Percentiles rank a stretch among this genome's conserved stretches.
phyloP scores from a whole-genome alignment of 2,888 invertebrate species.

The Macrophya annulata region DNA sequence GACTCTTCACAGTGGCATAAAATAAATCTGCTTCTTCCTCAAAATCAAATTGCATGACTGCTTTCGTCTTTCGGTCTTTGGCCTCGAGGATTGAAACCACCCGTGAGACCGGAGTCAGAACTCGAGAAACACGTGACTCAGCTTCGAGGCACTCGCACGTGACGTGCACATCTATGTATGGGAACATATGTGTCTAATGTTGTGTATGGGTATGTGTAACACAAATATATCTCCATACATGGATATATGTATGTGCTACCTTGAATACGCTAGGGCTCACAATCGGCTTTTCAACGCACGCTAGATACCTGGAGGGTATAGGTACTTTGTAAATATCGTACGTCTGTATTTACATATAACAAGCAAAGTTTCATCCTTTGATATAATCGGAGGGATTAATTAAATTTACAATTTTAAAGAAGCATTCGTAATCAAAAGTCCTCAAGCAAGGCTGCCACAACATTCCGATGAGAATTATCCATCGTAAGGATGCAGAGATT shows the following conservation, averaged over 20 bases:
- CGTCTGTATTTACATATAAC: conserved; percentile 7
- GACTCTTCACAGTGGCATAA: neutral
- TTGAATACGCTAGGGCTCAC: neutral
- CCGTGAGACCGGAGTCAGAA: conserved; percentile 44
- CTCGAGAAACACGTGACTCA: conserved; percentile 50
- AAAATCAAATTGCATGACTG: conserved; percentile 36
- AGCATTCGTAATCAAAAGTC: neutral
- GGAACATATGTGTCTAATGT: conserved; percentile 20
- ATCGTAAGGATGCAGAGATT: neutral
- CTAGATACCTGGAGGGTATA: neutral
- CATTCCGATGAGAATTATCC: neutral
- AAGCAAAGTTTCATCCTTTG: neutral
- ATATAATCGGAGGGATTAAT: neutral
- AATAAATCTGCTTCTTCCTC: neutral
- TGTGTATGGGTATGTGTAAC: conserved; percentile 7
- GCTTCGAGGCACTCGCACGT: conserved; percentile 46
- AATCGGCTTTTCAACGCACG: neutral
- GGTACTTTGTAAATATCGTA: neutral
- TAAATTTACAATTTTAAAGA: neutral
- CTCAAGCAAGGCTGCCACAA: neutral
- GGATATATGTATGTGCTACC: neutral
- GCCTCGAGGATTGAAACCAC: conserved; percentile 32
- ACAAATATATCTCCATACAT: conserved; percentile 27
- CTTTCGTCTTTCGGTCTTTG: conserved; percentile 24
- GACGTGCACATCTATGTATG: conserved; percentile 19